Conservation (phyloP, 2,888 invertebrate genomes). For the Apodemia hepburni region DNA sequence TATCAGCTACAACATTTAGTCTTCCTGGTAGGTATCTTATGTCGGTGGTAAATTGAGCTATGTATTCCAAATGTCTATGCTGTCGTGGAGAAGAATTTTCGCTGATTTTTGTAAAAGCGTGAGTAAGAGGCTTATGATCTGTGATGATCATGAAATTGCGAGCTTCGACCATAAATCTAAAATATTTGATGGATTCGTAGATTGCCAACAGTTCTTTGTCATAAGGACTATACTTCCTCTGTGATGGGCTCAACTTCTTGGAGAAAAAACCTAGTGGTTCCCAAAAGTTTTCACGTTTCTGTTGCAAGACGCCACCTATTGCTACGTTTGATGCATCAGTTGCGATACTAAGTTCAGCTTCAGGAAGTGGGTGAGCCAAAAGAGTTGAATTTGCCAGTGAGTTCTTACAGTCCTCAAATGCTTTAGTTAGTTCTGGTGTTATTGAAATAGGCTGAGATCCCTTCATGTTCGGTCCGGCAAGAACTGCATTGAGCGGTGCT, state of each 20-base stretch:
- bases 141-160: constrained; percentile 35
- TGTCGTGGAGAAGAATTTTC: constrained; percentile 42
- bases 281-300: constrained; percentile 32
- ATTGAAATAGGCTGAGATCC: constrained; percentile 35
- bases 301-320: constrained; percentile 50
- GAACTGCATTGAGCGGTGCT: constrained; percentile 10
- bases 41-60: constrained; percentile 43
- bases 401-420: constrained; percentile 38
- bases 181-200: constrained; percentile 43
- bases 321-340: constrained; percentile 49
- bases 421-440: constrained; percentile 29
- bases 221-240: constrained; percentile 45
- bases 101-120: constrained; percentile 40
- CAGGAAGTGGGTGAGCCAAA: constrained; percentile 40
- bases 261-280: constrained; percentile 48
- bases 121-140: constrained; percentile 34
- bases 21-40: constrained; percentile 39
- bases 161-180: constrained; percentile 46
- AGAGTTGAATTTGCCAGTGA: constrained; percentile 38
- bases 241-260: constrained; percentile 37
- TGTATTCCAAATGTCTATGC: constrained; percentile 39
- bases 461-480: constrained; percentile 31
- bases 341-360: constrained; percentile 37
- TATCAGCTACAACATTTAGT: constrained; percentile 41
- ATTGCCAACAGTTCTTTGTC: constrained; percentile 50